Conservation (phyloP, 1,140 invertebrate species). For the Cherax destructor region DNA sequence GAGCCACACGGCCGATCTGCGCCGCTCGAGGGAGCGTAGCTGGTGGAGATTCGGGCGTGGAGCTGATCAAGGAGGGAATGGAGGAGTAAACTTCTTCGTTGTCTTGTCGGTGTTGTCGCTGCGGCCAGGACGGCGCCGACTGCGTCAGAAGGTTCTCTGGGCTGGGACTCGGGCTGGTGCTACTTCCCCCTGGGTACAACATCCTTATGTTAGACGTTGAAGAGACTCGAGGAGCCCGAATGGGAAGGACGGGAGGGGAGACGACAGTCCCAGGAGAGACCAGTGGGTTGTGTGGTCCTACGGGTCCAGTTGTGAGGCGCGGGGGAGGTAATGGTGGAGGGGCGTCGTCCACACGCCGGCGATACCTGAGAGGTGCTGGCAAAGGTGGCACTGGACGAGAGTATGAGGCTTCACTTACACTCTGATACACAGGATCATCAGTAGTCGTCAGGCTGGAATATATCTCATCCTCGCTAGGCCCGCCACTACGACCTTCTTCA, state of each 20-base stretch:
- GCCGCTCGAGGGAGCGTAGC: conserved; percentile 60
- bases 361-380: conserved; percentile 65
- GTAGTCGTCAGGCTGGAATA: conserved; percentile 63
- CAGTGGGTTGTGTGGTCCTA: conserved; percentile 65
- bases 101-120: conserved; percentile 32
- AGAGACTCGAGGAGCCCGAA: conserved; percentile 10
- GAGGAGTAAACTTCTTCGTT: conserved; percentile 70
- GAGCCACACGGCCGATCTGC: conserved; percentile 59
- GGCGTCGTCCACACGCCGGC: conserved; percentile 62
- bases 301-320: conserved; percentile 65
- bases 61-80: conserved; percentile 69
- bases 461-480: conserved; percentile 51
- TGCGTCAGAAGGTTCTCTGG: conserved; percentile 58
- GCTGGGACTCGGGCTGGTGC: conserved; percentile 57
- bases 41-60: conserved; percentile 57
- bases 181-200: conserved; percentile 48
- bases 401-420: conserved; percentile 65
- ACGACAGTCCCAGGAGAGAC: conserved; percentile 21
- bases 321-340: conserved; percentile 69
- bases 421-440: conserved; percentile 69
- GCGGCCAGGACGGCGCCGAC: conserved; percentile 58
- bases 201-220: conserved; percentile 16
- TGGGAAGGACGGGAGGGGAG: conserved; percentile 20
- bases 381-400: conserved; percentile 67
- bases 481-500: conserved; percentile 42